Base-by-base conservation (phyloP, 2,797 vertebrate species). In the Vipera ursinii region DNA sequence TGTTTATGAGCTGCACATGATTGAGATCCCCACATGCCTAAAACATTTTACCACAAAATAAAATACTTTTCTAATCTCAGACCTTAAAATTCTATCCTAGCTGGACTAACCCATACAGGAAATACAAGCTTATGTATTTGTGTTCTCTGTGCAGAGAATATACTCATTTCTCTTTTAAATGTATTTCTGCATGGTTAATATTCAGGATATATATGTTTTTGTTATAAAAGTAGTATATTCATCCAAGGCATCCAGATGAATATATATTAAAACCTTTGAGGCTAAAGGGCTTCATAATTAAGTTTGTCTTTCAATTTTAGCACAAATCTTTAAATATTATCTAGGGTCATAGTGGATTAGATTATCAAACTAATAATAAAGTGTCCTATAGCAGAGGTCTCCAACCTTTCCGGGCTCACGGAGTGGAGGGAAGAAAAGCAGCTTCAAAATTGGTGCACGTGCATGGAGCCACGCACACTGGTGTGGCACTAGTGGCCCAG, bases 101-200 rank as follows among this genome's bases (percentile, higher is more conserved):
- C 69, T 69, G 93, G 95, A 95, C 93, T 96, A 91, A 94, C 89
- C 91, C 95, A 96, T 57, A 96, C 69, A 96, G 0, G 94, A 90
- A 73, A 95, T 95, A 93, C 96, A 93, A 93, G 85, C 92, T 82
- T 73, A 87, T 94, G 95, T n/a, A 57, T 86, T 92, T 95, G 93
- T 96, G 95, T 95, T 91, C 89, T 90, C 93, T 38, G 95, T 96
- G 95, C 89, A 96, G 89, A 96, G 55, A 92, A 88, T 96, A 96
- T 97, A 95, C 93, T 96, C 91, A 93, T 94, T 6, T 38, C 92
- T 95, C 17, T 94, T 96, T 96, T 26, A 78, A 82, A 88, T 65
- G 44, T 5, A 86, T 89, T 96, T 73, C 78, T 92, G 94, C 57
- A 89, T 96, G 61, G 89, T 93, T 86, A 92, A 87, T 92, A 88